phyloP scores from a whole-genome alignment of 2,113 vertebrate genomes.

The Corynorhinus townsendii region DNA sequence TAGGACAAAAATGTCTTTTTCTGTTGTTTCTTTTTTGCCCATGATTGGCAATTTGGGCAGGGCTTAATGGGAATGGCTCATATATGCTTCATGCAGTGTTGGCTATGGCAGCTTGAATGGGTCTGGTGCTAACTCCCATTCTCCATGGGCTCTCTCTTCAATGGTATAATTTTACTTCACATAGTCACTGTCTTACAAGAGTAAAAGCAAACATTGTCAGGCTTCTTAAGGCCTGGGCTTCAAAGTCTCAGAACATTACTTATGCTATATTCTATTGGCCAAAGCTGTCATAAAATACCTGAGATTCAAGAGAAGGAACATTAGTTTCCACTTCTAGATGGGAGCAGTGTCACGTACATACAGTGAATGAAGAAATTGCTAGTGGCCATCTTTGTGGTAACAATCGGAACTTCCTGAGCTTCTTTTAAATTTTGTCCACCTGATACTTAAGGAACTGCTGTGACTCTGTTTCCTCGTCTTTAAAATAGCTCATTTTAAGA shows the following conservation, averaged over 20 bases:
- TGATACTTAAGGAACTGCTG: not conserved
- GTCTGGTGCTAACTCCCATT: not conserved
- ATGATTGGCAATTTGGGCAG: not conserved
- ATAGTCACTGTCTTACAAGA: not conserved
- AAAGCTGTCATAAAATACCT: not conserved
- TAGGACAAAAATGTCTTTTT: not conserved
- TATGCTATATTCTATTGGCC: not conserved
- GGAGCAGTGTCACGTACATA: not conserved
- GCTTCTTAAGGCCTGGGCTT: not conserved
- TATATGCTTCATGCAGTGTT: not conserved
- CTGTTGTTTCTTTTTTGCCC: not conserved
- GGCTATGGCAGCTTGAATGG: too few relatives aligned
- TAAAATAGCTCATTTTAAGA: not conserved
- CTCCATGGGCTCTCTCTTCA: not conserved
- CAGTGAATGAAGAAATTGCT: not conserved
- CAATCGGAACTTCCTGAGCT: not conserved
- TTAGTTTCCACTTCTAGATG: not conserved
- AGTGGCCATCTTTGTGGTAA: not conserved
- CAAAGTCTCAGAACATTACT: not conserved
- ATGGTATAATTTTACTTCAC: not conserved
- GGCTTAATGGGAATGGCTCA: not conserved
- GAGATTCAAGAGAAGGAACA: not conserved
- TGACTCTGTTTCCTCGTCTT: not conserved
- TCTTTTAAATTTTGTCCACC: not conserved
- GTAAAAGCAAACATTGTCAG: not conserved